Conservation (phyloP, 2,797 vertebrate genomes). For the Cygnus olor region DNA sequence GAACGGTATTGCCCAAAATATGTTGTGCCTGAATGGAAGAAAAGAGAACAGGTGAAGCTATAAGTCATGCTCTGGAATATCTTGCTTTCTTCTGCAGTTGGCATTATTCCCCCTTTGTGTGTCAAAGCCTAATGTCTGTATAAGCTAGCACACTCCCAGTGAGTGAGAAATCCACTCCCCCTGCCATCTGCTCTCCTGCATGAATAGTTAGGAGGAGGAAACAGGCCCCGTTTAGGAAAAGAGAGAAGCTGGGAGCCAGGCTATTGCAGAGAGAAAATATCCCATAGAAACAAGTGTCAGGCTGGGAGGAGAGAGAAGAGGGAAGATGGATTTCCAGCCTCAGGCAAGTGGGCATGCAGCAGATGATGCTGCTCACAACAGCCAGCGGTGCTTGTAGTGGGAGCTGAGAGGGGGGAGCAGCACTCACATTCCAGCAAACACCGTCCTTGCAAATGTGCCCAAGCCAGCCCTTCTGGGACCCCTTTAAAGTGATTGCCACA, state of each 20-base stretch:
- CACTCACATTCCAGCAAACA: fast-evolving
- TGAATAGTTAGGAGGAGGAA: conserved; percentile 40
- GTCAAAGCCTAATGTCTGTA: conserved; percentile 15
- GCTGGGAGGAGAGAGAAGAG: background rate
- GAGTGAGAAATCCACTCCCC: conserved; percentile 40
- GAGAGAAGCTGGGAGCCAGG: background rate
- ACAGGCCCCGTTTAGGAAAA: background rate
- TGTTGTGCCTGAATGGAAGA: background rate
- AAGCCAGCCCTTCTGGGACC: fast-evolving
- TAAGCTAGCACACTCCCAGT: background rate
- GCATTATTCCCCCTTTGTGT: background rate
- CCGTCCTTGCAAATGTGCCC: fast-evolving
- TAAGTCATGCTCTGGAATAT: background rate
- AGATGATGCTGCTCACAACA: background rate
- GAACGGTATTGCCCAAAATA: background rate
- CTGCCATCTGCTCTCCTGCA: conserved; percentile 58
- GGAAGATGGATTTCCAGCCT: conserved; percentile 9
- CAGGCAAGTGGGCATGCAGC: background rate
- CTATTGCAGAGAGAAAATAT: background rate
- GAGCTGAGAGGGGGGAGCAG: background rate
- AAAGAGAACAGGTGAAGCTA: background rate
- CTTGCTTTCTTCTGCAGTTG: conserved; percentile 11
- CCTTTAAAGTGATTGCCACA: background rate
- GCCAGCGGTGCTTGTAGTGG: background rate
- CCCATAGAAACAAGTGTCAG: background rate